phyloP scores from a whole-genome alignment of 30 jellyfish, hydroid and myxozoan species.

The Nemopilema nomurai region DNA sequence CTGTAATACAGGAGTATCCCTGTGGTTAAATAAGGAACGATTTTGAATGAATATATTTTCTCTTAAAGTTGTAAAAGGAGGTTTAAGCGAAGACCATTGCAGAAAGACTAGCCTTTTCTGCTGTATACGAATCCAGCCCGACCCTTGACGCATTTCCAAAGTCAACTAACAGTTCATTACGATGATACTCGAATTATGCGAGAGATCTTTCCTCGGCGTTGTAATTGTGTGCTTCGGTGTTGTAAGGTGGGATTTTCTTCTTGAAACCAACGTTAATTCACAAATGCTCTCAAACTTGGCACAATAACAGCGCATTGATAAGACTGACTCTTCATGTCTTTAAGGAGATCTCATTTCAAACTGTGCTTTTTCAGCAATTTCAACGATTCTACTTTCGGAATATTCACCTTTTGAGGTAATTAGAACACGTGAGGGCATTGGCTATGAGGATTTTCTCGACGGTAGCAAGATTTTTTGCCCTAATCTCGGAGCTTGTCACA shows the following conservation, averaged over 20 bases:
- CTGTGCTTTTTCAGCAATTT: neutral
- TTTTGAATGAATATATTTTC: no score
- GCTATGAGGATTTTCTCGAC: neutral
- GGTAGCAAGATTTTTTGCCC: neutral
- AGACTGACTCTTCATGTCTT: neutral
- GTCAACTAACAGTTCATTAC: no score
- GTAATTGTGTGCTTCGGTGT: no score
- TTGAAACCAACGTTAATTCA: neutral
- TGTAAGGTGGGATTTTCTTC: neutral
- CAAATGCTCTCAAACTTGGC: neutral
- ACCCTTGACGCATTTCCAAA: neutral
- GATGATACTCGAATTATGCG: no score
- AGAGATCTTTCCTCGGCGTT: no score
- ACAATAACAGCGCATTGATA: neutral
- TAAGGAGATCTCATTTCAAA: neutral
- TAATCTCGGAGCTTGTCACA: conserved; percentile 7
- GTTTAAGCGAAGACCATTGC: no score
- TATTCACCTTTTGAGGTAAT: neutral
- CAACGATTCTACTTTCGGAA: neutral
- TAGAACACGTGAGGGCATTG: neutral
- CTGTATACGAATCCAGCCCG: neutral
- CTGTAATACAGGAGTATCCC: no score
- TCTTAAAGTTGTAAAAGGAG: no score
- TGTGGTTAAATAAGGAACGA: no score
- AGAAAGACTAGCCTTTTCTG: no score